A percentile compares a stretch with the other conserved stretches of the same genome.
These are phyloP conservation scores for Oopsacas minuta DNA, from an alignment of 37 sponge, comb jelly and placozoan genomes.

Conservation along the genomic window DNA sequence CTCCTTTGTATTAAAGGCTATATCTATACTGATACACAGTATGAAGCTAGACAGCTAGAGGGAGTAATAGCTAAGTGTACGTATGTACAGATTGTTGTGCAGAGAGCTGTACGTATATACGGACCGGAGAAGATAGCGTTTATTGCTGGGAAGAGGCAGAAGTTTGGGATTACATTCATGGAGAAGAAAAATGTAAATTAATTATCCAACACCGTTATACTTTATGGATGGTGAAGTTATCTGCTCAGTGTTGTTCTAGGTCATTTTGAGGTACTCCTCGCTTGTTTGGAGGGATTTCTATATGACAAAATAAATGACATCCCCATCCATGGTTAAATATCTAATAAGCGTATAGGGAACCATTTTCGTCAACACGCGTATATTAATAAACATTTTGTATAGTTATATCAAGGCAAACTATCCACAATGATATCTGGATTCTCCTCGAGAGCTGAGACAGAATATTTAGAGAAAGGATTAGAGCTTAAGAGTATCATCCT, in stretches of 20 bases:
- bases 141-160: not conserved
- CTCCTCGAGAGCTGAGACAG: not conserved
- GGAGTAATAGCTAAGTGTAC: not conserved
- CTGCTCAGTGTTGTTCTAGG: too few species aligned
- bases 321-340: too few species aligned
- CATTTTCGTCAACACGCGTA: too few species aligned
- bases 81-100: slow-evolving; percentile 14
- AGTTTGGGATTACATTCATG: not conserved
- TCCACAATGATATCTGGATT: not conserved
- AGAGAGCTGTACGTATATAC: not conserved
- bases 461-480: not conserved
- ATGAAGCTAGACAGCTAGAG: not conserved
- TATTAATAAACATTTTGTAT: too few species aligned
- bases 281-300: too few species aligned
- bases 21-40: not conserved
- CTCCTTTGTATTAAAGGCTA: slow-evolving; percentile 3
- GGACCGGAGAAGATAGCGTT: not conserved
- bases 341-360: too few species aligned
- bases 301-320: too few species aligned
- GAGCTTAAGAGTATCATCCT: not conserved
- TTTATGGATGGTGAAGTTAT: too few species aligned
- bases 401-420: not conserved
- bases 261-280: too few species aligned
- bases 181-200: not conserved
- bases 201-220: too few species aligned